phyloP scores from a whole-genome alignment of 2,113 vertebrate species.

The Arothron firmamentum region DNA sequence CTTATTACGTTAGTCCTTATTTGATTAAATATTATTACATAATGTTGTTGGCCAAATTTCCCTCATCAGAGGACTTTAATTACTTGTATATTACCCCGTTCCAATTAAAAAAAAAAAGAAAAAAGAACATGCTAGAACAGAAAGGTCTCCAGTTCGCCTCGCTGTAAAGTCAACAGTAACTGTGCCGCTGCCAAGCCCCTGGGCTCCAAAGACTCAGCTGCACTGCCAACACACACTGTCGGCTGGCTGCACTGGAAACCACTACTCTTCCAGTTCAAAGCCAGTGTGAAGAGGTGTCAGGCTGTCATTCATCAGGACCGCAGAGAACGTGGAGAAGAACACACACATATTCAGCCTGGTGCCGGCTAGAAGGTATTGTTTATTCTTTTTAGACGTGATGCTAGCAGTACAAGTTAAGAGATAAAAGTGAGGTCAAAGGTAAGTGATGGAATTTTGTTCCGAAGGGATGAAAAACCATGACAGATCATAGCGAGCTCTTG shows the following conservation, averaged over 20 bases:
- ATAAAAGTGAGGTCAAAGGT: no score
- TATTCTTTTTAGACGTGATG: no score
- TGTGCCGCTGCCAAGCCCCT: conserved; percentile 5
- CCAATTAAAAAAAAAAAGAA: not conserved
- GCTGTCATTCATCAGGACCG: not conserved
- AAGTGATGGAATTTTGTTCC: no score
- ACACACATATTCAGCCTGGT: no score
- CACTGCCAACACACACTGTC: conserved; percentile 15
- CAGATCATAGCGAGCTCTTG: no score
- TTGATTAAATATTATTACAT: no score
- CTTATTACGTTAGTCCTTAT: no score
- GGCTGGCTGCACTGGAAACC: conserved; percentile 17
- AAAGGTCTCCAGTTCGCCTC: not conserved
- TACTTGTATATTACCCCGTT: not conserved
- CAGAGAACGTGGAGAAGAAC: no score
- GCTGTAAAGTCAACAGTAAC: conserved; percentile 5
- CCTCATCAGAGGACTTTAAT: not conserved
- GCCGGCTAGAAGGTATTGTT: no score
- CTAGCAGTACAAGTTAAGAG: no score
- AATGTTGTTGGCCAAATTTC: no score
- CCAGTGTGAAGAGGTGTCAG: conserved; percentile 20
- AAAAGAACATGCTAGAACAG: not conserved
- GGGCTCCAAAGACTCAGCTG: not conserved
- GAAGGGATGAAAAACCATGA: no score
- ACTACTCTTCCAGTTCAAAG: conserved; percentile 15